Base-by-base conservation (phyloP, 2,113 vertebrate genomes). In the Rhinogobius similis region DNA sequence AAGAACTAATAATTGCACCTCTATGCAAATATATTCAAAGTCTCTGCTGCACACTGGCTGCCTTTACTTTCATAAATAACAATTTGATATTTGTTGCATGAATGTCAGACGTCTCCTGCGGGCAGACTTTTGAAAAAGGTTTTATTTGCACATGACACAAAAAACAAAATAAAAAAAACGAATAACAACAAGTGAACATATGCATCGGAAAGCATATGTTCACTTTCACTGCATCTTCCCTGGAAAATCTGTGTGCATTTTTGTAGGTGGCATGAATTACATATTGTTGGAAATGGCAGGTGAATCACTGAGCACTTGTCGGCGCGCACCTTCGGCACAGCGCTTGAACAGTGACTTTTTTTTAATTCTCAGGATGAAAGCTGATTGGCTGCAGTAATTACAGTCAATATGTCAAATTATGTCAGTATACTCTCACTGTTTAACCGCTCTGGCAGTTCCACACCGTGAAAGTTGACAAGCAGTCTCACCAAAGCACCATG, bases 341-440 rank as follows among this genome's bases (percentile, higher is more conserved):
- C 64, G 67, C 62, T 81, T 81, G 53, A n/a, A 46, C 29, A 77
- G 74, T 71, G 41, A 75, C 82, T 65, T 20, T 48, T 65, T 12
- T 55, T 20, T 14, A n/a, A n/a, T n/a, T n/a, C n/a, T 44, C 14
- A 36, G 21, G 23, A 53, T 53, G 10, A 53, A 53, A 55, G n/a
- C 52, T 24, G 23, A 26, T 41, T 26, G 52, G 52, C 21, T 26
- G 52, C 21, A 55, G 23, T 55, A 55, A 55, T 55, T 55, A 26
- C 14, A 24, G 10, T 55, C 52, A 55, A 55, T 13, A 26, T 55
- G 52, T 55, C 52, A 55, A 13, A 24, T 55, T 55, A 26, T 12
- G 52, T 55, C 23, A 26, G 23, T 55, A 11, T 24, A 55, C 52
- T 24, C 26, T 24, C 46, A 55, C 44, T 48, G 44, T 10, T 12